Evolutionary conservation across 2,888 invertebrate genomes (phyloP), one percentile per base, ranked within the genome.

Genomic region (Eurois occulta): DNA sequence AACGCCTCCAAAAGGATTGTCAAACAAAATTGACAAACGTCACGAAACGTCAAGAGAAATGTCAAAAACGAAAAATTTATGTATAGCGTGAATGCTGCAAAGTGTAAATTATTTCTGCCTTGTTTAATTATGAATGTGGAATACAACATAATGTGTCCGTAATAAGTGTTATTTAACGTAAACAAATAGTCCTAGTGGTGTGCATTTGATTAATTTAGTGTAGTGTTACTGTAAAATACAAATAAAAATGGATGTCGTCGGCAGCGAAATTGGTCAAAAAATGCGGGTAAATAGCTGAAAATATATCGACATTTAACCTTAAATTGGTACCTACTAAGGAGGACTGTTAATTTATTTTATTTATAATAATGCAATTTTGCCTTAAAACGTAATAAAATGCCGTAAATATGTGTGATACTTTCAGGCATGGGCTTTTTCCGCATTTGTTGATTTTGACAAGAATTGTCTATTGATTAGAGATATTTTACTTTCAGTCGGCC

Each of bases 181-280:
- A 73, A 46, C 74, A 65, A 70, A 48, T 38, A 72, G 72, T 55
- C 41, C 24, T 71, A 75, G 68, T 73, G 8, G 66, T 78, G 78
- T 81, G 76, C 69, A 78, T 71, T 86, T 72, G n/a, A 80, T 77
- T 81, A 72, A 72, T 66, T 78, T 75, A 80, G 77, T 84, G 77
- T 80, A 84, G 81, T 84, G 68, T 75, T 76, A 73, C 43, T 72
- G 67, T 76, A 72, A 87, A 86, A 82, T 78, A 83, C 73, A 80
- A 75, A 84, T 82, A 86, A 94, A 92, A 90, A 98, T 98, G 98
- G 98, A 98, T 91, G 97, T 97, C 91, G 97, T 98, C 93, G 98
- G 98, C 88, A 98, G 98, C 88, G 98, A 98, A 97, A 98, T 98
- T 89, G 98, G 98, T 18, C 98, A 98, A 93, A 98, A 98, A 97